Base-by-base conservation (phyloP, 2,113 vertebrate genomes). In the Sakesphorus luctuosus region DNA sequence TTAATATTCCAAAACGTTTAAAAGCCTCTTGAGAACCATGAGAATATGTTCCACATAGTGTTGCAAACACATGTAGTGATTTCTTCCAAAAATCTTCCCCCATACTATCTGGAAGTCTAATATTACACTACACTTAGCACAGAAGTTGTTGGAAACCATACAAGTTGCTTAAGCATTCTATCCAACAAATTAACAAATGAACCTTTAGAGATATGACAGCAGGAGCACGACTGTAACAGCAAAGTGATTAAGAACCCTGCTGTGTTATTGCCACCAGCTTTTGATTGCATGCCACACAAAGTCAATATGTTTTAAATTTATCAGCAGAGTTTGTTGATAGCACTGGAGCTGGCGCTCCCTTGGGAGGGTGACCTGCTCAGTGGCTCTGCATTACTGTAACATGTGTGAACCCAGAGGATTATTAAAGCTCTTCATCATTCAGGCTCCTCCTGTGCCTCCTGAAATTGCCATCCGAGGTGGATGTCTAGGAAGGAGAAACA, bases 171-270 rank as follows among this genome's bases (percentile, higher is more conserved):
- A 79, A 96, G 82, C 58, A 90, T 94, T 93, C 84, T 33, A 17
- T 72, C 71, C 85, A 84, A 93, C 56, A 96, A 97, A 95, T 89
- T 93, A 96, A 91, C 78, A 94, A 91, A 82, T 65, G 87, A 95
- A 89, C 81, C 58, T 87, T 78, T 65, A 91, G 81, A 89, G 93
- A 75, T 74, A 78, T 79, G 90, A 94, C 92, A 97, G 92, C 87
- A 93, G 87, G 90, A 95, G 71, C 92, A 94, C 0, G 19, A 88
- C 82, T 79, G 67, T 28, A 94, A 85, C 85, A 91, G 74, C 53
- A 73, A 91, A 91, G 62, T 85, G 88, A 95, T 95, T 91, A 93
- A 95, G 85, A 93, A 95, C 82, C 95, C 95, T 76, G 78, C 94
- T 94, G 88, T 76, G 91, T 92, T 96, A 91, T 28, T 91, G 87